Conservation (phyloP, 2,888 invertebrate genomes). For the Epirrita christyi region DNA sequence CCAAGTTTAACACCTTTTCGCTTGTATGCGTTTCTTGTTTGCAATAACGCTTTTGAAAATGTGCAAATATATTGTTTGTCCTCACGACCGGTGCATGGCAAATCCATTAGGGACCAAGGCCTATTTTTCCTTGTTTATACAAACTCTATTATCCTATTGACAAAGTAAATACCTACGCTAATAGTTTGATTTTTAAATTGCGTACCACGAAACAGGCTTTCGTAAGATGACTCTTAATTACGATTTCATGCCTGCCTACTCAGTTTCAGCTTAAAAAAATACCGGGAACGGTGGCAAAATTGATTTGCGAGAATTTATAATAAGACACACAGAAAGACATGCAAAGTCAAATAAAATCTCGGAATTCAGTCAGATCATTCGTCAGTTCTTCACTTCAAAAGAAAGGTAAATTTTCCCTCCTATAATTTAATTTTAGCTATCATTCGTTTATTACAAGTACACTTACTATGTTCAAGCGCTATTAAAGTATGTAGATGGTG, state of each 20-base stretch:
- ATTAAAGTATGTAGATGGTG: constrained; percentile 57
- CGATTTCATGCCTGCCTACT: not conserved
- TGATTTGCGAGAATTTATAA: not conserved
- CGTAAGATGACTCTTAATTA: not conserved
- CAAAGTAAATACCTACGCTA: no score
- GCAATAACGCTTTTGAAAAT: constrained; percentile 66
- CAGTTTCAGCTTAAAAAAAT: not conserved
- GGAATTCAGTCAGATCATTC: not conserved
- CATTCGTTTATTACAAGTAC: constrained; percentile 34
- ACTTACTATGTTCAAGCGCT: constrained; percentile 48
- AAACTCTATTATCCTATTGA: no score
- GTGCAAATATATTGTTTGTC: constrained; percentile 56
- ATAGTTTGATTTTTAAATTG: no score
- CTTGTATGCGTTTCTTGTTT: constrained; percentile 67
- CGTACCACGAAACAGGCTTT: not conserved
- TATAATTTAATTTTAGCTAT: constrained; percentile 9
- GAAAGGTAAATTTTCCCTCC: not conserved
- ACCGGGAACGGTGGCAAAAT: not conserved
- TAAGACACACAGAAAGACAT: not conserved
- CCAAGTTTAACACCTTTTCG: constrained; percentile 71
- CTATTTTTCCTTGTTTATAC: no score
- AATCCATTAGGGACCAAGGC: constrained; percentile 41
- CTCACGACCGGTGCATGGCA: constrained; percentile 64
- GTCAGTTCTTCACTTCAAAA: not conserved
- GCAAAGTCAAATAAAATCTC: not conserved